These are phyloP conservation scores for Uria lomvia DNA, from an alignment of 2,113 vertebrate genomes.

Conservation along the genomic window DNA sequence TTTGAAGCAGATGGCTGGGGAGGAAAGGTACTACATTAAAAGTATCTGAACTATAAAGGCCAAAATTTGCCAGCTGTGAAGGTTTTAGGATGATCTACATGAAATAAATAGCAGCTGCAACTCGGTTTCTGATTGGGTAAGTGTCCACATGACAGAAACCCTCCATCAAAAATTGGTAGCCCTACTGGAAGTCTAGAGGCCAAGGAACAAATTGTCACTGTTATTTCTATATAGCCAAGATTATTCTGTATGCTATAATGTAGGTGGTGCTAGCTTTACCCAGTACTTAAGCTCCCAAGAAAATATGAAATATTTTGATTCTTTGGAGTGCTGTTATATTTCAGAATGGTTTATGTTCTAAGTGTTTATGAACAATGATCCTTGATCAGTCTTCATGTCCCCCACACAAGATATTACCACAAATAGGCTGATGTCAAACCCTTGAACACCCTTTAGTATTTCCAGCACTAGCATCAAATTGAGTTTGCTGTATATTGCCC, in stretches of 20 bases:
- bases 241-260: not conserved
- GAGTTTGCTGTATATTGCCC: not conserved
- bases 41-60: not conserved
- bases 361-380: not conserved
- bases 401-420: not conserved
- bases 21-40: not conserved
- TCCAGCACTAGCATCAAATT: not conserved
- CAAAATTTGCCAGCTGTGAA: not conserved
- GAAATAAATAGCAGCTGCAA: slow-evolving; percentile 1
- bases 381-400: not conserved
- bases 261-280: not conserved
- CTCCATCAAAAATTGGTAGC: not conserved
- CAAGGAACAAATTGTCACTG: not conserved
- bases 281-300: not conserved
- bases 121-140: not conserved
- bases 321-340: not conserved
- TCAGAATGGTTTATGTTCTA: slow-evolving; percentile 7
- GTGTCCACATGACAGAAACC: not conserved
- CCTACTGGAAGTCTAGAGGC: not conserved
- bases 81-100: not conserved
- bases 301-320: slow-evolving; percentile 15
- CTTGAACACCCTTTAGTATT: not conserved
- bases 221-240: not conserved
- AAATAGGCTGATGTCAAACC: not conserved
- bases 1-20: not conserved